A percentile compares a stretch with the other conserved stretches of the same genome.
Conservation (phyloP, 2,888 invertebrate species). For the Plebejus anna region DNA sequence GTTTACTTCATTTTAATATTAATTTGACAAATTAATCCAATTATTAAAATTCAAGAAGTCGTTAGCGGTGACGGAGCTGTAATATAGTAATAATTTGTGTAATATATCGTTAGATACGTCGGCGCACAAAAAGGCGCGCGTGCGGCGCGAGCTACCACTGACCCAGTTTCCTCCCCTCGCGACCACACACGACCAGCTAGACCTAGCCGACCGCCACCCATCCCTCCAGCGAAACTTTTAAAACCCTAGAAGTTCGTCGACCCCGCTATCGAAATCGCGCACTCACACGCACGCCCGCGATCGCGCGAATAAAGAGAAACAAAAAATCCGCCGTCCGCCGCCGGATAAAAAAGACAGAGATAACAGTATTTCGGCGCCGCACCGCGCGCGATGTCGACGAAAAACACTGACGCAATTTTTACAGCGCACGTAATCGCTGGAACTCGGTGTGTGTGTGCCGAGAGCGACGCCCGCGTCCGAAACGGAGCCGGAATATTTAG, state of each 20-base stretch:
- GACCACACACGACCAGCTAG: slow-evolving; percentile 57
- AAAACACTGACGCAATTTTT: slow-evolving; percentile 80
- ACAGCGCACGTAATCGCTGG: slow-evolving; percentile 75
- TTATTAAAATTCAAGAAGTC: neutral
- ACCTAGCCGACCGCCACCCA: slow-evolving; percentile 50
- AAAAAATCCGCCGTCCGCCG: slow-evolving; percentile 65
- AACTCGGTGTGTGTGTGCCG: slow-evolving; percentile 72
- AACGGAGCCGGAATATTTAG: slow-evolving; percentile 80
- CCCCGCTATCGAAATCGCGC: slow-evolving; percentile 78
- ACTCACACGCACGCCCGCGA: slow-evolving; percentile 69
- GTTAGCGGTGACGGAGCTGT: neutral
- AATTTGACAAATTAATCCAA: neutral
- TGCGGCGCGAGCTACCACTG: slow-evolving; percentile 70
- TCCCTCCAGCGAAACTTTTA: slow-evolving; percentile 62
- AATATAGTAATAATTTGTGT: slow-evolving; percentile 2
- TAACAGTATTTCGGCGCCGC: slow-evolving; percentile 73
- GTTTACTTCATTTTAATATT: neutral
- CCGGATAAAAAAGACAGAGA: slow-evolving; percentile 74
- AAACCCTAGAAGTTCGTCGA: slow-evolving; percentile 75
- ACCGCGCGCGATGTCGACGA: slow-evolving; percentile 74
- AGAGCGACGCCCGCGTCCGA: slow-evolving; percentile 80
- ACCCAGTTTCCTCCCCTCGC: slow-evolving; percentile 61
- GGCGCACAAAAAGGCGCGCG: slow-evolving; percentile 59
- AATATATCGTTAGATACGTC: slow-evolving; percentile 27
- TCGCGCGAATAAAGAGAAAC: slow-evolving; percentile 71